These are phyloP conservation scores for Apodemia mormo DNA, from an alignment of 2,888 invertebrate genomes.

Conservation along the genomic window DNA sequence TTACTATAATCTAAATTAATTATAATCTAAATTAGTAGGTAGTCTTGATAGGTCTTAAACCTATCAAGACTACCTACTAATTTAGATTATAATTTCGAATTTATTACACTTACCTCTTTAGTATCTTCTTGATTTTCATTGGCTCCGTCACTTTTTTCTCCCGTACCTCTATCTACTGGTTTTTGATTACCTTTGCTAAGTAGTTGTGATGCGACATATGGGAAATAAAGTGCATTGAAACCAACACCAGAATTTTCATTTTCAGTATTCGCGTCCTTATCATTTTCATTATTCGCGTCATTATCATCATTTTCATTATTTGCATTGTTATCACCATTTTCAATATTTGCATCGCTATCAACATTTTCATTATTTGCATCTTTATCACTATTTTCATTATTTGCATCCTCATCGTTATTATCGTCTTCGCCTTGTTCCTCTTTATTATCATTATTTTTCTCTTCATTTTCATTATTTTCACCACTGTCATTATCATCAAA, in stretches of 20 bases:
- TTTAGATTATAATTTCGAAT: too few species aligned
- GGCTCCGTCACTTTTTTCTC: too few species aligned
- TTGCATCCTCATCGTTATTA: background rate
- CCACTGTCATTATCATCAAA: background rate
- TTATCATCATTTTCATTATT: background rate
- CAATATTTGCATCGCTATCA: background rate
- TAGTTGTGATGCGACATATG: too few species aligned
- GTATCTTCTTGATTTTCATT: too few species aligned
- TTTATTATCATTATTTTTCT: background rate
- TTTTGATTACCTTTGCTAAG: too few species aligned
- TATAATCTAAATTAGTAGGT: too few species aligned
- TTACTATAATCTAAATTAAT: too few species aligned
- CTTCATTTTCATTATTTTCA: background rate
- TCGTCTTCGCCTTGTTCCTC: background rate
- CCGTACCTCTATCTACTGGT: too few species aligned
- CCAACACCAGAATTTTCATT: background rate
- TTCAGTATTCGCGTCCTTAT: background rate
- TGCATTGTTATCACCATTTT: slow-evolving; percentile 13
- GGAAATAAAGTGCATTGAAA: too few species aligned
- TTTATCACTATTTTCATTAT: slow-evolving; percentile 7
- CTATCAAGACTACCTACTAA: too few species aligned
- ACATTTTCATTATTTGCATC: slow-evolving; percentile 12
- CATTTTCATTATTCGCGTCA: background rate
- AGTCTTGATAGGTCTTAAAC: too few species aligned
- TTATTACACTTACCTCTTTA: too few species aligned